These are phyloP conservation scores for Petrocephalus schoutedeni DNA, from an alignment of 2,797 vertebrate species.

Conservation along the genomic window DNA sequence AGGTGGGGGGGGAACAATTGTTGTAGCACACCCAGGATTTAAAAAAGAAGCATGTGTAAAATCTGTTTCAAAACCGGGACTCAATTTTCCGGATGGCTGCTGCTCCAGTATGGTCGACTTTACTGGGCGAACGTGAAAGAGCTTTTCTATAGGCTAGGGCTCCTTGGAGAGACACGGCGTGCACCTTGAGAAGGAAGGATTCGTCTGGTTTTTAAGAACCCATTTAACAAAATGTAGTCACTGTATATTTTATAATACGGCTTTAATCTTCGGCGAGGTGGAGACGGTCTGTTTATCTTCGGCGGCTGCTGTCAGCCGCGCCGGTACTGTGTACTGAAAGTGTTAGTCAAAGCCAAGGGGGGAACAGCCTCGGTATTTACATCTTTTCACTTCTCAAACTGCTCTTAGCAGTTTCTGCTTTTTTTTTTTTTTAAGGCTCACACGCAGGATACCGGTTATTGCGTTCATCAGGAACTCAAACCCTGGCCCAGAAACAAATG, in stretches of 20 bases:
- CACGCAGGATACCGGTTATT: background rate
- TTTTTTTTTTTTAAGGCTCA: background rate
- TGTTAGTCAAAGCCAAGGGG: background rate
- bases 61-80: background rate
- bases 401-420: background rate
- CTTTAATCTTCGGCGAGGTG: background rate
- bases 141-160: background rate
- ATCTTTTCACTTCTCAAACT: conserved; percentile 13
- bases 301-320: background rate
- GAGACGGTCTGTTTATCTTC: conserved; percentile 5
- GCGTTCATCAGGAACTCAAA: background rate
- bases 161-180: background rate
- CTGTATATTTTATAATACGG: background rate
- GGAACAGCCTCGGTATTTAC: background rate
- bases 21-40: background rate
- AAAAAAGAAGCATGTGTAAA: conserved; percentile 11
- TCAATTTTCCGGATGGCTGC: conserved; percentile 16
- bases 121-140: background rate
- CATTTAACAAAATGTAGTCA: conserved; percentile 9
- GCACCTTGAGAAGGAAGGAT: background rate
- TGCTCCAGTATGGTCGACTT: background rate
- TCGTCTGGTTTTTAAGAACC: background rate
- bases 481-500: background rate
- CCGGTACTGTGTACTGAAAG: background rate
- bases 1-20: too few relatives aligned